Base-by-base conservation (phyloP, 2,797 vertebrate species). In the Hirundo rustica region DNA sequence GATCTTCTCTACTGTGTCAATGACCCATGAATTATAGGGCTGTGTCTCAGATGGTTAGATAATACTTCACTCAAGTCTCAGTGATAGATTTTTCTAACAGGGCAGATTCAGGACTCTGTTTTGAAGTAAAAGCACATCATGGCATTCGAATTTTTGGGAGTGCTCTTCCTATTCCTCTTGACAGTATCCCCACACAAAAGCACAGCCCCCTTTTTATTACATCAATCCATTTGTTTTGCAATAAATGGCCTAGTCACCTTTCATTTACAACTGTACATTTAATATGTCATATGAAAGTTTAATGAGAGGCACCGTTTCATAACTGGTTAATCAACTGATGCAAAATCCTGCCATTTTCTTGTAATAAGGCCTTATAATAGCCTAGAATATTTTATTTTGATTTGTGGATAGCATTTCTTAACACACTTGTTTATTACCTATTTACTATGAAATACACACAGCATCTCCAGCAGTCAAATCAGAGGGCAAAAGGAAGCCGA, bases 31-130 rank as follows among this genome's bases (percentile, higher is more conserved):
- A 90, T 96, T 95, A 95, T 81, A 93, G 94, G 93, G 80, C 91
- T 95, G 87, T 74, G 85, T 95, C 95, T 96, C 81, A 95, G 88
- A 92, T 74, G 77, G 94, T 95, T 94, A 95, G 96, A 94, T 92
- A 96, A 96, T 94, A 85, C 89, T 95, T 96, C 92, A 92, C 88
- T 97, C 93, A 95, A 92, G 86, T 94, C 88, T 87, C 74, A 7
- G 40, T 51, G 10, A 90, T 87, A 80, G 94, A 89, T 96, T 93
- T 95, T 96, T 92, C 92, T 91, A 96, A 95, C 74, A 80, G 71
- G 80, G 83, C 54, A 94, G 89, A 94, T 93, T 82, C 83, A 93
- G 77, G 45, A 88, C 78, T 95, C 76, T 36, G 62, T 84, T 95
- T 87, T 79, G 74, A 91, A 95, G 77, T 62, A 79, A 95, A 96